Percentiles rank a stretch among this genome's conserved stretches.
These are phyloP conservation scores for Rhinichthys osculus DNA, from an alignment of 2,797 vertebrate genomes.

Conservation along the genomic window DNA sequence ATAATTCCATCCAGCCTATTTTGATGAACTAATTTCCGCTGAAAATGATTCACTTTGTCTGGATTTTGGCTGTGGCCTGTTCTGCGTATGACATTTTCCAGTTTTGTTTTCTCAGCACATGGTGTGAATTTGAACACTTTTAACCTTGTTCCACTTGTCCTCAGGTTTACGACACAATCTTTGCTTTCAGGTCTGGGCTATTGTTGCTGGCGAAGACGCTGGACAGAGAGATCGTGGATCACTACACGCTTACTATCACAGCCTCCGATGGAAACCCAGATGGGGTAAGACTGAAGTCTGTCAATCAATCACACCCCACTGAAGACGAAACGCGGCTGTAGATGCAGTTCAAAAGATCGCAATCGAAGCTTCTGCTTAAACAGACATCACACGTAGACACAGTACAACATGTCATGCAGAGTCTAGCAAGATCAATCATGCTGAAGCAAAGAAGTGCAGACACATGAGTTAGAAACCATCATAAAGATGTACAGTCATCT, in stretches of 20 bases:
- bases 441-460: background rate
- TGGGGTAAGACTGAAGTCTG: constrained; percentile 87
- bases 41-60: constrained; percentile 35
- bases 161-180: background rate
- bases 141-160: background rate
- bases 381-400: constrained; percentile 7
- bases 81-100: constrained; percentile 17
- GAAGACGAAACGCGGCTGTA: constrained; percentile 6
- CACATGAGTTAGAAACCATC: background rate
- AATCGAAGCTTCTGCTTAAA: constrained; percentile 32
- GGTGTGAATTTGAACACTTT: background rate
- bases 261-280: constrained; percentile 90
- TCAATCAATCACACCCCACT: constrained; percentile 1
- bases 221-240: constrained; percentile 92
- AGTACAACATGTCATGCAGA: constrained; percentile 16
- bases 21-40: constrained; percentile 31
- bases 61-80: constrained; percentile 6
- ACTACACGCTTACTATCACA: constrained; percentile 90
- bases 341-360: background rate
- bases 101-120: constrained; percentile 15
- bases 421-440: background rate
- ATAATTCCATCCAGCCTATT: constrained; percentile 10
- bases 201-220: constrained; percentile 88
- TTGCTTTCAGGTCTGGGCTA: constrained; percentile 83
- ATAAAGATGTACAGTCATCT: background rate